phyloP scores from a whole-genome alignment of 2,888 invertebrate species.

The Athripsodes cinereus region DNA sequence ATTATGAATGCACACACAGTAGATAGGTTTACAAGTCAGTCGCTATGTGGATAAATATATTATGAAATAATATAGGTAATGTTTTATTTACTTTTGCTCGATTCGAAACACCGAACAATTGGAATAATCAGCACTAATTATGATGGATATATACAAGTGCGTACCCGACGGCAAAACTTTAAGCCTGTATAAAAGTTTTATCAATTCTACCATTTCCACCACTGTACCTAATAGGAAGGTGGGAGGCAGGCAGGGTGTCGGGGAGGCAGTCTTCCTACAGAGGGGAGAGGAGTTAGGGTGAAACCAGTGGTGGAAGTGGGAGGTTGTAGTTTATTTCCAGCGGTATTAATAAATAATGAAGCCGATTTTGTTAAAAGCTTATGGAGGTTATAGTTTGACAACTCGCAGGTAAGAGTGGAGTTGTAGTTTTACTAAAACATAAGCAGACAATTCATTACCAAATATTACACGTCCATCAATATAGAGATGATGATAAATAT shows the following conservation, averaged over 20 bases:
- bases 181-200: conserved; percentile 17
- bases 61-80: too few relatives aligned
- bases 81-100: background rate
- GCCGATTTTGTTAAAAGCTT: conserved; percentile 25
- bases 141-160: conserved; percentile 5
- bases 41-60: too few relatives aligned
- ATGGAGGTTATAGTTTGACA: conserved; percentile 11
- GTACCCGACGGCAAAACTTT: conserved; percentile 8
- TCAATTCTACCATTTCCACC: conserved; percentile 20
- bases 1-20: too few relatives aligned
- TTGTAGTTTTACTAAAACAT: too few relatives aligned
- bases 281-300: conserved; percentile 36
- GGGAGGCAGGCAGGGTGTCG: background rate
- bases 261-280: background rate
- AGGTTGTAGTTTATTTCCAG: conserved; percentile 32
- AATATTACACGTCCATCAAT: too few relatives aligned
- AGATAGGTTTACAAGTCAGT: too few relatives aligned
- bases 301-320: conserved; percentile 42
- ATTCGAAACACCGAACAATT: background rate
- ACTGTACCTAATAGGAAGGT: conserved; percentile 13
- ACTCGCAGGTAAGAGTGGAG: background rate
- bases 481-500: too few relatives aligned
- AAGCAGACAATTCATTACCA: background rate
- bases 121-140: conserved; percentile 14
- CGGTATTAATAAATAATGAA: conserved; percentile 28